Percentiles rank a stretch among this genome's conserved stretches.
phyloP scores from a whole-genome alignment of 2,888 invertebrate species.

The Cacoxenus indagator region DNA sequence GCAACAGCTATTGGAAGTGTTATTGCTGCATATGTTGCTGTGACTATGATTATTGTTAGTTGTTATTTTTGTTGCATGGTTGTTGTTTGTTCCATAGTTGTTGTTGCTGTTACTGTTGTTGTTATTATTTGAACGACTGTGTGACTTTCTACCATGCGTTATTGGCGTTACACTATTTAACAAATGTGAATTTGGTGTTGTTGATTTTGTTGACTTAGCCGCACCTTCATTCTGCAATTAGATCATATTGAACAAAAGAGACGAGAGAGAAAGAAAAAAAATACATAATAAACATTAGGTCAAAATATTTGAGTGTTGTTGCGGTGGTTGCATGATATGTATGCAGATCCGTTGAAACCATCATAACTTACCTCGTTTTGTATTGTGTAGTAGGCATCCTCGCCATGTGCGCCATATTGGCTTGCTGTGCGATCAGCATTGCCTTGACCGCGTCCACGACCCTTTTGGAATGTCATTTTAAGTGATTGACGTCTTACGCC shows the following conservation, averaged over 20 bases:
- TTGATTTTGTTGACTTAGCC: conserved; percentile 42
- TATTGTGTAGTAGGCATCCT: conserved; percentile 78
- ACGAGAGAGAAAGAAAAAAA: conserved; percentile 51
- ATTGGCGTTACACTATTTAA: conserved; percentile 41
- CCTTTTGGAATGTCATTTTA: conserved; percentile 85
- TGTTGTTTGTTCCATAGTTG: conserved; percentile 33
- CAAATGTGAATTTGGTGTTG: conserved; percentile 35
- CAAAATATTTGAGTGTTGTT: not conserved
- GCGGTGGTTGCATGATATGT: too few species aligned
- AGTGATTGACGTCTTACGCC: conserved; percentile 75
- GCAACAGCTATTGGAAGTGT: too few species aligned
- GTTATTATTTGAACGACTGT: conserved; percentile 78
- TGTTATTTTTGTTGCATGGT: conserved; percentile 27
- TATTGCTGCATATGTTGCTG: too few species aligned
- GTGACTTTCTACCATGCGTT: conserved; percentile 79
- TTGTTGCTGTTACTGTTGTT: conserved; percentile 35
- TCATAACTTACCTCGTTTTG: conserved; percentile 77
- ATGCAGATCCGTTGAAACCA: too few species aligned
- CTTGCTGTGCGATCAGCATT: conserved; percentile 68
- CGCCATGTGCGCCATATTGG: conserved; percentile 57
- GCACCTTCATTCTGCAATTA: conserved; percentile 73
- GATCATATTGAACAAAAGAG: too few species aligned
- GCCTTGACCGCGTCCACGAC: conserved; percentile 73
- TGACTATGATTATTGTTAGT: too few species aligned
- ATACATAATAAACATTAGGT: not conserved